A percentile compares a stretch with the other conserved stretches of the same genome.
These are phyloP conservation scores for Oryzias dopingdopingensis DNA, from an alignment of 2,797 vertebrate genomes.

Conservation along the genomic window DNA sequence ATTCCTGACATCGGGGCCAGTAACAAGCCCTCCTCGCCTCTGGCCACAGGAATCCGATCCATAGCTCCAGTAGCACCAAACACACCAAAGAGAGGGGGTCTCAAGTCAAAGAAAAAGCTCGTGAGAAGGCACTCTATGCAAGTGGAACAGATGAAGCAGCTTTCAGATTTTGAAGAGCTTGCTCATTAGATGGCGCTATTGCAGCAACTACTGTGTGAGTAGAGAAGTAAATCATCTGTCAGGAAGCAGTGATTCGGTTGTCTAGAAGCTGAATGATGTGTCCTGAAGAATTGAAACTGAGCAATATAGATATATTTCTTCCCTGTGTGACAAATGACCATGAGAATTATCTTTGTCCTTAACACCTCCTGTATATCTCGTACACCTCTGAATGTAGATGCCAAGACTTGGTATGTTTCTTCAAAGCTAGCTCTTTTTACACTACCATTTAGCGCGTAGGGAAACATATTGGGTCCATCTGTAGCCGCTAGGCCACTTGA, in stretches of 20 bases:
- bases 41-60: conserved; percentile 77
- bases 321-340: conserved; percentile 36
- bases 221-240: conserved; percentile 44
- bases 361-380: conserved; percentile 49
- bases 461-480: conserved; percentile 64
- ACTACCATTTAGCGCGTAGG: conserved; percentile 48
- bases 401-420: conserved; percentile 52
- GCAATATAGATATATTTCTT: conserved; percentile 71
- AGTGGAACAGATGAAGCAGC: conserved; percentile 90
- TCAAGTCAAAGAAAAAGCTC: conserved; percentile 83
- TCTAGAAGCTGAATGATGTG: conserved; percentile 18
- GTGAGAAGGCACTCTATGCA: conserved; percentile 92
- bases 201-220: conserved; percentile 57
- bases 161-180: conserved; percentile 86
- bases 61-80: conserved; percentile 81
- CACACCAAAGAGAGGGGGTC: conserved; percentile 83
- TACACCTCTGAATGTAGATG: conserved; percentile 71
- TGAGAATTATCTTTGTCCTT: conserved; percentile 46
- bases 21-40: conserved; percentile 80
- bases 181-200: conserved; percentile 73
- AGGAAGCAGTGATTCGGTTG: conserved; percentile 48
- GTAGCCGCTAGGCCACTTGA: conserved; percentile 61
- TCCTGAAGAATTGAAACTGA: conserved; percentile 45
- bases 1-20: conserved; percentile 82
- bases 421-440: conserved; percentile 50